phyloP scores from a whole-genome alignment of 1,140 invertebrate species.

The Sycophaga agraensis region DNA sequence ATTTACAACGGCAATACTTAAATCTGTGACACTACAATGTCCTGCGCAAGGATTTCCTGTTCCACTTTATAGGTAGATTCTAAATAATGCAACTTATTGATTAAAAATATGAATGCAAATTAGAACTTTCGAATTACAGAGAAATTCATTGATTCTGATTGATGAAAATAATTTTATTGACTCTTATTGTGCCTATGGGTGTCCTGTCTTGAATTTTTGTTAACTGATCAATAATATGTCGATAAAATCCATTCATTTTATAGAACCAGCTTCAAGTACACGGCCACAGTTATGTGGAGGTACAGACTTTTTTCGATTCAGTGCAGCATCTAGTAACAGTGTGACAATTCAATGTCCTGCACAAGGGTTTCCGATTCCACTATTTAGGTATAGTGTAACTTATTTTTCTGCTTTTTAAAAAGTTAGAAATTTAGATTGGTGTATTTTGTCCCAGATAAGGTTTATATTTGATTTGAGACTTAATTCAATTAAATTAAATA shows the following conservation, averaged over 20 bases:
- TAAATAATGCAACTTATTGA: neutral
- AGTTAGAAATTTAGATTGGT: constrained; percentile 49
- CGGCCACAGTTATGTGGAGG: constrained; percentile 50
- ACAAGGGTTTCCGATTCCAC: constrained; percentile 63
- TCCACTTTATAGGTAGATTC: constrained; percentile 59
- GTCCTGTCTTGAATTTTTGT: constrained; percentile 61
- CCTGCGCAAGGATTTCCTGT: constrained; percentile 64
- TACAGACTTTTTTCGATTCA: constrained; percentile 50
- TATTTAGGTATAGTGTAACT: constrained; percentile 55
- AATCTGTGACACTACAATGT: constrained; percentile 59
- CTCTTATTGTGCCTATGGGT: constrained; percentile 61
- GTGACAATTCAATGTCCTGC: constrained; percentile 62
- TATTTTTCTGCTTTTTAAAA: no score
- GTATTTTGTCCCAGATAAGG: constrained; percentile 61
- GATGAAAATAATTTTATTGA: neutral
- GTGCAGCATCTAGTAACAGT: constrained; percentile 38
- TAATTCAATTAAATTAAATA: no score
- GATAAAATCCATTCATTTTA: neutral
- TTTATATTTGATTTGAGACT: no score
- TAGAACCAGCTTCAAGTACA: constrained; percentile 56
- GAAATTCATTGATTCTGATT: no score
- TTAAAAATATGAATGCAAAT: neutral
- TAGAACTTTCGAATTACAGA: no score
- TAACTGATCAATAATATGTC: constrained; percentile 48
- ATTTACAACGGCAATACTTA: constrained; percentile 41